Evolutionary conservation across 2,113 vertebrate species (phyloP).

Genomic region (Falco punctatus): DNA sequence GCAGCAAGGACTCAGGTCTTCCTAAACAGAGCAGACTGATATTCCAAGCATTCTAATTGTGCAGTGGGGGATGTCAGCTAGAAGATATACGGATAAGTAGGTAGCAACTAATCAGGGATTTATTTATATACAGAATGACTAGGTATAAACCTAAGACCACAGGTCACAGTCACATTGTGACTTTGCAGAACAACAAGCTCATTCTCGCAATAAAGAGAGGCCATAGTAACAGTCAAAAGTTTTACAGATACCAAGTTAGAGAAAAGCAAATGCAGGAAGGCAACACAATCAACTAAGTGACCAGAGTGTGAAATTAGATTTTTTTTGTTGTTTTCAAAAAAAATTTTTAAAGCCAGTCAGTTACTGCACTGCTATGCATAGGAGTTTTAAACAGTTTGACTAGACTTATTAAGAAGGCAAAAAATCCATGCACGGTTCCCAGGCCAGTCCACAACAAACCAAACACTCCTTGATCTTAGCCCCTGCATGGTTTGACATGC

Average conservation of each 20-base stretch:
- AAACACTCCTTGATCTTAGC: not conserved
- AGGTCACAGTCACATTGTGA: conserved; percentile 30
- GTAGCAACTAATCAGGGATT: conserved; percentile 36
- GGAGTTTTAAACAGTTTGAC: not conserved
- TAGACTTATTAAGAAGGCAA: not conserved
- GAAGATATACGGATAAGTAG: not conserved
- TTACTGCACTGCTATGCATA: not conserved
- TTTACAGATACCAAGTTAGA: not conserved
- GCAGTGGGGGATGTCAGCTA: not conserved
- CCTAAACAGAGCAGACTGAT: not conserved
- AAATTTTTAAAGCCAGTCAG: not conserved
- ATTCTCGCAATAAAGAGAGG: not conserved
- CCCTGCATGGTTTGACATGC: not conserved
- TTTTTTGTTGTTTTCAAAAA: not conserved
- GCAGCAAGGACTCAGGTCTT: not conserved
- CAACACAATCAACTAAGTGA: not conserved
- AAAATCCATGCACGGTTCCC: not conserved
- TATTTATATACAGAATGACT: conserved; percentile 33
- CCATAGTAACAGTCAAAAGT: not conserved
- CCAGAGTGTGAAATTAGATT: not conserved
- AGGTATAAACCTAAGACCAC: not conserved
- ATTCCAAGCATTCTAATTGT: not conserved
- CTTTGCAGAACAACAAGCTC: conserved; percentile 5
- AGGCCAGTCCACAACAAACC: not conserved
- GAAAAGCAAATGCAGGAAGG: not conserved